Base-by-base conservation (phyloP, 2,113 vertebrate genomes). In the Ceyx cyanopectus region DNA sequence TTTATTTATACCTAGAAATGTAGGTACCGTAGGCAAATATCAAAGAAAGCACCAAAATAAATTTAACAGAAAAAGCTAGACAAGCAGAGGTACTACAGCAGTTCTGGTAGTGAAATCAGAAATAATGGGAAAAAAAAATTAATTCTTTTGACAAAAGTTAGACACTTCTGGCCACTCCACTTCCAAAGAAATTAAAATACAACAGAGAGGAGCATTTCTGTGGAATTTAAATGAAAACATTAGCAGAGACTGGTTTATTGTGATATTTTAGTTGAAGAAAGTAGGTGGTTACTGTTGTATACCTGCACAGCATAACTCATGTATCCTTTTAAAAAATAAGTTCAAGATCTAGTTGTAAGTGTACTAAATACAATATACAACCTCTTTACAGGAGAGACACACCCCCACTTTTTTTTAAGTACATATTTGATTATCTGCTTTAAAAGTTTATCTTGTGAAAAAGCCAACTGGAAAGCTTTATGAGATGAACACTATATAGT, bases 1-100 rank as follows among this genome's bases (percentile, higher is more conserved):
- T 75, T 87, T 72, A n/a, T 11, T 93, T 94, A 94, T 91, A 92
- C 83, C 51, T 54, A 46, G 30, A 7, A 81, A 68, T 43, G 41
- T 80, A 90, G 86, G 69, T 80, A 73, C 48, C 70, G 26, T n/a
- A 65, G 48, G 46, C 48, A 85, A 89, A 54, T 12, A 90, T 53
- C 69, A 75, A 72, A 73, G 26, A 78, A 50, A 87, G 23, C 57
- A 81, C 56, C 73, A 37, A 84, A 80, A 81, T 58, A 10, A 78
- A 69, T 66, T 48, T 43, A 63, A 57, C 26, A 80, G 40, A 80
- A 74, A 46, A 83, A 69, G 12, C 8, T 30, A 79, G 81, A 30
- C 27, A 79, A 68, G 20, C 9, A 57, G 32, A 81, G 16, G 16
- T 66, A 70, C 40, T 68, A 60, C 23, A 51, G 48, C 73, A 84